phyloP scores from a whole-genome alignment of 2,888 invertebrate species.

The Sinhomidia bicolor region DNA sequence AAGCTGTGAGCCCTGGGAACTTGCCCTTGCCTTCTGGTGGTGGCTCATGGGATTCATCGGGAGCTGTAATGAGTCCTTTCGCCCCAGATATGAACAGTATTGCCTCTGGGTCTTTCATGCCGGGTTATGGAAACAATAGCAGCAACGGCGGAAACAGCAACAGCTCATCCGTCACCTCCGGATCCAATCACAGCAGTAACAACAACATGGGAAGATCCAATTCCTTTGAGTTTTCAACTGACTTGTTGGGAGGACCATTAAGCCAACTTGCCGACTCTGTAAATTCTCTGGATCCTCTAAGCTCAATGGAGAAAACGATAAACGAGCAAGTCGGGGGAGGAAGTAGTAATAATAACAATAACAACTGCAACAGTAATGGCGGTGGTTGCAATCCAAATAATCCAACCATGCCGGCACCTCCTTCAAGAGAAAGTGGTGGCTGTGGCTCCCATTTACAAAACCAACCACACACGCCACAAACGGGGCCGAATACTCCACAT shows the following conservation, averaged over 20 bases:
- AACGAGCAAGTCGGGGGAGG: conserved; percentile 88
- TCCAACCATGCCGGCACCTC: conserved; percentile 73
- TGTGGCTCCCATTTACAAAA: conserved; percentile 62
- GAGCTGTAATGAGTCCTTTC: conserved; percentile 93
- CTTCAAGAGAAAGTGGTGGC: conserved; percentile 70
- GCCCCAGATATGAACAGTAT: conserved; percentile 95
- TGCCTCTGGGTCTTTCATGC: conserved; percentile 83
- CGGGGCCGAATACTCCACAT: conserved; percentile 88
- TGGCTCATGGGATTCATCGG: conserved; percentile 87
- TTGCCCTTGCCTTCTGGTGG: conserved; percentile 73
- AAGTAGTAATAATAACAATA: conserved; percentile 62
- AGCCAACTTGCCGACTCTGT: conserved; percentile 93
- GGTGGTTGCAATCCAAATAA: conserved; percentile 63
- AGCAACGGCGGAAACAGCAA: conserved; percentile 83
- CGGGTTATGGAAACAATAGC: conserved; percentile 82
- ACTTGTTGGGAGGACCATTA: conserved; percentile 85
- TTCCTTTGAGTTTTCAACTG: conserved; percentile 80
- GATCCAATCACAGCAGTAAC: conserved; percentile 56
- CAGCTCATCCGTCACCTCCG: conserved; percentile 32
- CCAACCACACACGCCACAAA: conserved; percentile 90
- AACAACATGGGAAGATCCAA: conserved; percentile 80
- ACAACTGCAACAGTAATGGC: conserved; percentile 71
- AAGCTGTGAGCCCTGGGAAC: conserved; percentile 77
- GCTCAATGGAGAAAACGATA: conserved; percentile 95
- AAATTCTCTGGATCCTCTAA: conserved; percentile 94